These are phyloP conservation scores for Alaudala cheleensis DNA, from an alignment of 2,113 vertebrate species.

Conservation along the genomic window DNA sequence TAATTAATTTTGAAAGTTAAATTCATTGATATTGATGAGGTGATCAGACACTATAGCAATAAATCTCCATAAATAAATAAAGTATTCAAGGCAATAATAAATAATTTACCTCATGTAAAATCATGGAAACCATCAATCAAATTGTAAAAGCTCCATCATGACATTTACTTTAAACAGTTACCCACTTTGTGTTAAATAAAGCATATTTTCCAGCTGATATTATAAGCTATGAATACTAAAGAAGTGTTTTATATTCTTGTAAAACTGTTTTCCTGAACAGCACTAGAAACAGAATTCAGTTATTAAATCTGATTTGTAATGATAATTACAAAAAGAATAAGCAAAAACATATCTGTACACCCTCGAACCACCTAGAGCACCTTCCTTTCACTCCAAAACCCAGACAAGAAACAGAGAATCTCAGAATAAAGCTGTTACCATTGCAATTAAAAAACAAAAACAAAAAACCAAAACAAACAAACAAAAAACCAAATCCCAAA, in stretches of 20 bases:
- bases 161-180: background rate
- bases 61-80: background rate
- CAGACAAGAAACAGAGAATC: background rate
- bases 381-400: background rate
- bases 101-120: conserved; percentile 1
- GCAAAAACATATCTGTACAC: background rate
- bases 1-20: background rate
- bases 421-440: background rate
- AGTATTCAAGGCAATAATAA: background rate
- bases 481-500: background rate
- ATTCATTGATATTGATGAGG: background rate
- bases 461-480: background rate
- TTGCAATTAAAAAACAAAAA: background rate
- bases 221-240: background rate
- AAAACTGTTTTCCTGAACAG: background rate
- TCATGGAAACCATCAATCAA: background rate
- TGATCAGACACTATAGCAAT: background rate
- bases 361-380: background rate
- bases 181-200: background rate
- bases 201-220: background rate
- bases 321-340: background rate
- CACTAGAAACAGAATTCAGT: background rate
- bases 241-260: conserved; percentile 11
- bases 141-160: background rate
- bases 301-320: background rate